Conservation (phyloP, 2,113 vertebrate species). For the Myodes glareolus region DNA sequence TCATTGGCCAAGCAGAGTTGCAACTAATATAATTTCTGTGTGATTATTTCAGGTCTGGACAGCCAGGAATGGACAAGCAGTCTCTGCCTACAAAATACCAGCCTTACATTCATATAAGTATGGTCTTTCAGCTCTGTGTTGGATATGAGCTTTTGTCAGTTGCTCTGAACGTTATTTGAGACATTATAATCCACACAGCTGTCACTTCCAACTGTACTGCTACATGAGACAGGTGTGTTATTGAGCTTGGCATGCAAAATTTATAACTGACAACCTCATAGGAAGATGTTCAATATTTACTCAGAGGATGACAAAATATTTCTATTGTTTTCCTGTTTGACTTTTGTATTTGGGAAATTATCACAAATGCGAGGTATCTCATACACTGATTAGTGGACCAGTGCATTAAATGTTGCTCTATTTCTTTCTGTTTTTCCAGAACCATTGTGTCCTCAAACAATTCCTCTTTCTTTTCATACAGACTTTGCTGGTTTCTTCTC, state of each 20-base stretch:
- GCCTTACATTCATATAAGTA: neutral
- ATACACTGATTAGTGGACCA: neutral
- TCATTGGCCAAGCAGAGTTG: too few species aligned
- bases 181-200: conserved; percentile 12
- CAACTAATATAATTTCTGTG: too few species aligned
- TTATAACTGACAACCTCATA: neutral
- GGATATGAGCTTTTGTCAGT: neutral
- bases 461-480: neutral
- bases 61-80: too few species aligned
- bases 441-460: neutral
- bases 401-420: neutral
- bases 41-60: too few species aligned
- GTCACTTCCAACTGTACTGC: neutral
- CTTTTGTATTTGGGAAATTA: neutral
- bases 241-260: neutral
- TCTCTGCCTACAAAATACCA: neutral
- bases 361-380: neutral
- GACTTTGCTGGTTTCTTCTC: neutral
- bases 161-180: neutral
- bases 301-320: neutral
- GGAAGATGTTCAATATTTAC: conserved; percentile 1
- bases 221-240: neutral
- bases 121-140: neutral
- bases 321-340: neutral
- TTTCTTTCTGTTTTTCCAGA: neutral